Conservation (phyloP, 2,888 invertebrate genomes). For the Psylliodes chrysocephalus region DNA sequence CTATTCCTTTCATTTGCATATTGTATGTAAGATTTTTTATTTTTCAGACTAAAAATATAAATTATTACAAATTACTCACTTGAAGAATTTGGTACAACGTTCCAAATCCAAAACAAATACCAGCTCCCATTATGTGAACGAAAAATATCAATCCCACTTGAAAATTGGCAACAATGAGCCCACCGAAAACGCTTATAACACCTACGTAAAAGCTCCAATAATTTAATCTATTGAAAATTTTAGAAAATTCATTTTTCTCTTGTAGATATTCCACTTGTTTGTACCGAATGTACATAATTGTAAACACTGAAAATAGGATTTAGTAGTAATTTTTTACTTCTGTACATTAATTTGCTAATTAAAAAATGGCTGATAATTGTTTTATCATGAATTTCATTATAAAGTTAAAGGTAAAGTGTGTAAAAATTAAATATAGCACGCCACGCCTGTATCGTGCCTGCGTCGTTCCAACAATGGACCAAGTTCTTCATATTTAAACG, state of each 20-base stretch:
- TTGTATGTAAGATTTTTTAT: no score
- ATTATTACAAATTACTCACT: constrained; percentile 31
- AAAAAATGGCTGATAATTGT: no score
- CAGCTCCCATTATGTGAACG: constrained; percentile 77
- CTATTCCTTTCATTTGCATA: no score
- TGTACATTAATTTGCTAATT: no score
- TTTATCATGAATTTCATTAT: no score
- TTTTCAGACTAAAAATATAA: no score
- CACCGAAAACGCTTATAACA: constrained; percentile 71
- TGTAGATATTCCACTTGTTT: constrained; percentile 68
- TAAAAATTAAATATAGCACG: no score
- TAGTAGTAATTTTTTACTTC: no score
- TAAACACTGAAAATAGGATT: constrained; percentile 72
- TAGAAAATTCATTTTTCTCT: constrained; percentile 51
- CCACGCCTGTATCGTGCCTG: no score
- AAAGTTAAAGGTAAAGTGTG: no score
- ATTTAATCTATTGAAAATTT: constrained; percentile 55
- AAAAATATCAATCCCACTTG: constrained; percentile 77
- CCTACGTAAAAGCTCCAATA: constrained; percentile 70
- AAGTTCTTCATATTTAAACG: no score
- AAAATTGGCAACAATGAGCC: constrained; percentile 77
- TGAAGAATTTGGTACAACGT: constrained; percentile 31
- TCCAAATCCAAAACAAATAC: constrained; percentile 70
- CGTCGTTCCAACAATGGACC: no score
- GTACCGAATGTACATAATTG: constrained; percentile 76